phyloP scores from a whole-genome alignment of 1,140 invertebrate genomes.

The Drosophila tropicalis region DNA sequence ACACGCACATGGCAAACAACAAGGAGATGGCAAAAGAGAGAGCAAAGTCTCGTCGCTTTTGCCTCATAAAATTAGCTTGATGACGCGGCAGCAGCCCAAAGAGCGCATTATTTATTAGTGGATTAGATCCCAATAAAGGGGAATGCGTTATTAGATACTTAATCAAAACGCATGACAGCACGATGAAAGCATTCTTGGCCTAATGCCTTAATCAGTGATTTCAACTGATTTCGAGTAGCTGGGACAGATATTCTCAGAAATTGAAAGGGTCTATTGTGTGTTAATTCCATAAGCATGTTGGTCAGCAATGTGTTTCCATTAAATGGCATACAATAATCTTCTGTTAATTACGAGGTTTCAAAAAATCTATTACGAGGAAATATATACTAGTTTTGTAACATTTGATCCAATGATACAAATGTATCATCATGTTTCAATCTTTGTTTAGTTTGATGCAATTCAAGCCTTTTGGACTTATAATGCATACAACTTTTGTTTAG shows the following conservation, averaged over 20 bases:
- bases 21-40: slow-evolving; percentile 11
- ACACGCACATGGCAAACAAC: slow-evolving; percentile 68
- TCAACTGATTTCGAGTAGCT: slow-evolving; percentile 26
- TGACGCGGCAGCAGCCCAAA: slow-evolving; percentile 39
- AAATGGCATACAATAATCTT: no score
- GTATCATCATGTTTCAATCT: no score
- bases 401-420: no score
- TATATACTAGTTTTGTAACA: no score
- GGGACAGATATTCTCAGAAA: not conserved
- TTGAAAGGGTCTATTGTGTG: not conserved
- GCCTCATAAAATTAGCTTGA: slow-evolving; percentile 71
- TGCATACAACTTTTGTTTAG: no score
- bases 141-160: slow-evolving; percentile 52
- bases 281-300: no score
- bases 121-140: slow-evolving; percentile 44
- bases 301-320: no score
- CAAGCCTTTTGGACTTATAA: no score
- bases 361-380: no score
- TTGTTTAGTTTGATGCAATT: no score
- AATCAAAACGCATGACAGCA: slow-evolving; percentile 55
- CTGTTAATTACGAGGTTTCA: no score
- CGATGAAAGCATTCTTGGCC: slow-evolving; percentile 34
- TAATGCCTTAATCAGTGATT: slow-evolving; percentile 3
- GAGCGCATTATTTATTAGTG: slow-evolving; percentile 71
- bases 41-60: slow-evolving; percentile 19